Conservation (phyloP, 2,797 vertebrate genomes). For the Diplodus puntazzo region DNA sequence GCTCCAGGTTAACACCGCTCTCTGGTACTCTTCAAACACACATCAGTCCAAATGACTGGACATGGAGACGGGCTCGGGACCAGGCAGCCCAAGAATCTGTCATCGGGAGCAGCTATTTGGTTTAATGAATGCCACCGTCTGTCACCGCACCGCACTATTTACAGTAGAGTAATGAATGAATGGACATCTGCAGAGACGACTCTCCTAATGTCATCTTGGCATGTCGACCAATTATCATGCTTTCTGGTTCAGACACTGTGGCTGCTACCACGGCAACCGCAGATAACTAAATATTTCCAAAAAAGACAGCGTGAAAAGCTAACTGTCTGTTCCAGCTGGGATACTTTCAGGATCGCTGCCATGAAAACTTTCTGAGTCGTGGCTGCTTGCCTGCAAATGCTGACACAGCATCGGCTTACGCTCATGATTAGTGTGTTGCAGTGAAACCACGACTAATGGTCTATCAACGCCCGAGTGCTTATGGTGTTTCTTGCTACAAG, state of each 20-base stretch:
- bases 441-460: slow-evolving; percentile 50
- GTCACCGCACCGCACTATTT: slow-evolving; percentile 34
- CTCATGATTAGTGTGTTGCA: slow-evolving; percentile 57
- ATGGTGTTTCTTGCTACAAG: background rate
- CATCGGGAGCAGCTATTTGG: slow-evolving; percentile 23
- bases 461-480: slow-evolving; percentile 31
- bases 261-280: slow-evolving; percentile 46
- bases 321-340: slow-evolving; percentile 56
- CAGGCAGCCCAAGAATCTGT: slow-evolving; percentile 22
- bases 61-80: background rate
- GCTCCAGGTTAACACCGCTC: slow-evolving; percentile 17
- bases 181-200: slow-evolving; percentile 44
- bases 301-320: slow-evolving; percentile 36
- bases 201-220: slow-evolving; percentile 51
- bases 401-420: slow-evolving; percentile 58
- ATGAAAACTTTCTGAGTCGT: slow-evolving; percentile 60
- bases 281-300: slow-evolving; percentile 35
- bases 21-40: background rate
- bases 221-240: slow-evolving; percentile 67
- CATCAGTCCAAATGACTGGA: slow-evolving; percentile 35
- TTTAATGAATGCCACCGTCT: slow-evolving; percentile 55
- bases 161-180: slow-evolving; percentile 55
- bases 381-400: slow-evolving; percentile 47
- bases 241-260: slow-evolving; percentile 28
- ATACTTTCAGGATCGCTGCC: slow-evolving; percentile 39